These are phyloP conservation scores for Carassius auratus DNA, from an alignment of 2,113 vertebrate genomes.

Conservation along the genomic window DNA sequence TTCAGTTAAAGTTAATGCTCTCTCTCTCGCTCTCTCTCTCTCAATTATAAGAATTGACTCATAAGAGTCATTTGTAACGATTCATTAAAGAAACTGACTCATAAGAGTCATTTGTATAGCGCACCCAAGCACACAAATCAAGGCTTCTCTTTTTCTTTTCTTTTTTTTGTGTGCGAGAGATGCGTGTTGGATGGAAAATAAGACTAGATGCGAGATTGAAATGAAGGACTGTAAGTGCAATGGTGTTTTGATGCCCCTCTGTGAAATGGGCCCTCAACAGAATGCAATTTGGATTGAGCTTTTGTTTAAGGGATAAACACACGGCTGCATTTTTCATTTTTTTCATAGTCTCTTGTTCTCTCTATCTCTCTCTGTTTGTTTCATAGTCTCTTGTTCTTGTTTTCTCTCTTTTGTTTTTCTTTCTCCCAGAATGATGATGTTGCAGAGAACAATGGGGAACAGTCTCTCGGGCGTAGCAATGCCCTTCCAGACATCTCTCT, in stretches of 20 bases:
- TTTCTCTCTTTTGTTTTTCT: slow-evolving; percentile 11
- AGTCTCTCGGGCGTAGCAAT: slow-evolving; percentile 76
- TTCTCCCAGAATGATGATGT: slow-evolving; percentile 83
- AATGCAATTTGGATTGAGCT: slow-evolving; percentile 46
- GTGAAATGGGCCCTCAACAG: slow-evolving; percentile 41
- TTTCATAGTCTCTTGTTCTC: neutral
- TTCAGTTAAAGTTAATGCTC: too few species aligned
- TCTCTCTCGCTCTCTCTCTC: too few species aligned
- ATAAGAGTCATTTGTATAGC: neutral
- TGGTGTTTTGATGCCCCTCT: slow-evolving; percentile 38
- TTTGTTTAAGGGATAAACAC: slow-evolving; percentile 54
- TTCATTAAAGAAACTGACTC: too few species aligned
- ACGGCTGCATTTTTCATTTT: slow-evolving; percentile 14
- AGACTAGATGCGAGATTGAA: slow-evolving; percentile 22
- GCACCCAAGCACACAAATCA: neutral
- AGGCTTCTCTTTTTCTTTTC: slow-evolving; percentile 54
- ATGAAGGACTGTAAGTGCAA: neutral
- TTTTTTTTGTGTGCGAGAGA: neutral
- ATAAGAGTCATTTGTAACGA: too few species aligned
- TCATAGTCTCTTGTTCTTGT: neutral
- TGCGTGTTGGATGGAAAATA: neutral
- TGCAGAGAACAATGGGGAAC: slow-evolving; percentile 78
- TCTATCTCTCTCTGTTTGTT: slow-evolving; percentile 12
- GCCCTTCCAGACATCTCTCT: slow-evolving; percentile 88
- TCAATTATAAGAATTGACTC: too few species aligned